phyloP scores from a whole-genome alignment of 2,797 vertebrate genomes.

The Halcyon badia region DNA sequence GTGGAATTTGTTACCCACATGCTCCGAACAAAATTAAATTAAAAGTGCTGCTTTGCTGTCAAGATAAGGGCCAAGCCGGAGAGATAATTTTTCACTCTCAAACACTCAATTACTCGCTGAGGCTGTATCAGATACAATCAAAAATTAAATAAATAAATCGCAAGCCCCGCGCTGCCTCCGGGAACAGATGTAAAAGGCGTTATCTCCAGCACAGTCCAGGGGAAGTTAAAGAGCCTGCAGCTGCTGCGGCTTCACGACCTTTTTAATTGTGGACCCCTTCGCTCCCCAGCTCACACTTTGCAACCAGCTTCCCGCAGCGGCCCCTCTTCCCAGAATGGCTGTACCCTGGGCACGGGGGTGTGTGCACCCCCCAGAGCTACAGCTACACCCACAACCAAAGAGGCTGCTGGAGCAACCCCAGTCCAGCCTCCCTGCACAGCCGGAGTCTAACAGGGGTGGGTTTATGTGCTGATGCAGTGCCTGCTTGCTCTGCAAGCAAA shows the following conservation, averaged over 20 bases:
- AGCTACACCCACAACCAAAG: neutral
- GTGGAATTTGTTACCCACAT: constrained; percentile 84
- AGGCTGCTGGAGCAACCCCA: neutral
- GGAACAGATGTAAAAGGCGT: constrained; percentile 78
- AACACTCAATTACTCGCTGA: constrained; percentile 85
- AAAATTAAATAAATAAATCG: constrained; percentile 49
- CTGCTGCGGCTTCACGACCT: accelerated
- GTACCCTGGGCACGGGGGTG: accelerated
- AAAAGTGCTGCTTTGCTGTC: constrained; percentile 85
- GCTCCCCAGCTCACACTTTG: neutral
- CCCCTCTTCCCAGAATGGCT: neutral
- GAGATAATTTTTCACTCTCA: constrained; percentile 86
- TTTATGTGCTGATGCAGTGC: neutral
- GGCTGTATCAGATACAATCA: constrained; percentile 80
- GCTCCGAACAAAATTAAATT: constrained; percentile 85
- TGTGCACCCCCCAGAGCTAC: neutral
- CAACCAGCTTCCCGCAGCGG: neutral
- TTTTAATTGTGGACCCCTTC: neutral
- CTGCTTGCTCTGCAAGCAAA: neutral
- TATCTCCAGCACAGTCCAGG: constrained; percentile 58
- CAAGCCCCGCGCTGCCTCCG: constrained; percentile 57
- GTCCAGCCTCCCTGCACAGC: neutral
- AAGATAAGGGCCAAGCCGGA: constrained; percentile 84
- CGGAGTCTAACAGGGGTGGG: neutral
- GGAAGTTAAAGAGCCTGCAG: constrained; percentile 38